Evolutionary conservation across 2,113 vertebrate genomes (phyloP).

Genomic region (Nothocercus julius): DNA sequence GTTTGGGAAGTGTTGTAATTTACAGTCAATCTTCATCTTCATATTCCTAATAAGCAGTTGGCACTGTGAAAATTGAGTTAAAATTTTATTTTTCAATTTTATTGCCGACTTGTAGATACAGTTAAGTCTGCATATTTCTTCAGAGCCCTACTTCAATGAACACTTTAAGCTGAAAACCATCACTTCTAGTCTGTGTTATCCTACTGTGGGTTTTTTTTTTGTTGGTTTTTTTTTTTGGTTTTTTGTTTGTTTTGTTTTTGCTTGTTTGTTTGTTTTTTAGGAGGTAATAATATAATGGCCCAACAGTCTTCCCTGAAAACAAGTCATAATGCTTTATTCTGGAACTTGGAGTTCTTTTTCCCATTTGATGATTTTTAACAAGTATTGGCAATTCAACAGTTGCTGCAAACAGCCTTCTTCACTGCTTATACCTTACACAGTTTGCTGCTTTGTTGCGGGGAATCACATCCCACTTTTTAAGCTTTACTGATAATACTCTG

Average conservation of each 20-base stretch:
- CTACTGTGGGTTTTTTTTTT: neutral
- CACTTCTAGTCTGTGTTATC: neutral
- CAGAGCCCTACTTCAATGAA: neutral
- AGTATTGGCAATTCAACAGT: neutral
- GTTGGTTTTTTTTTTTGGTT: neutral
- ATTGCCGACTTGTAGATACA: neutral
- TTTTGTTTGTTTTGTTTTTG: neutral
- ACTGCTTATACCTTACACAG: neutral
- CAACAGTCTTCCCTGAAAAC: slow-evolving; percentile 1
- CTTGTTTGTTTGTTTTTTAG: neutral
- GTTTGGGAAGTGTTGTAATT: neutral
- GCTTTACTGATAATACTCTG: neutral
- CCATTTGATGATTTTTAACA: slow-evolving; percentile 62
- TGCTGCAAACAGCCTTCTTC: neutral
- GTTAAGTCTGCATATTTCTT: neutral
- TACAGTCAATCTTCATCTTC: neutral
- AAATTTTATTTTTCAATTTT: neutral
- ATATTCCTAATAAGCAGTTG: neutral
- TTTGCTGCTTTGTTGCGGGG: neutral
- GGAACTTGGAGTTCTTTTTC: slow-evolving; percentile 44
- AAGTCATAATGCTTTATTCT: neutral
- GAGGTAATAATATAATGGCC: neutral
- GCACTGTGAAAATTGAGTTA: neutral
- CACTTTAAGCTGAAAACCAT: neutral
- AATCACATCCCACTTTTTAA: neutral